phyloP scores from a whole-genome alignment of 2,888 invertebrate genomes.

The Willowsia nigromaculata region DNA sequence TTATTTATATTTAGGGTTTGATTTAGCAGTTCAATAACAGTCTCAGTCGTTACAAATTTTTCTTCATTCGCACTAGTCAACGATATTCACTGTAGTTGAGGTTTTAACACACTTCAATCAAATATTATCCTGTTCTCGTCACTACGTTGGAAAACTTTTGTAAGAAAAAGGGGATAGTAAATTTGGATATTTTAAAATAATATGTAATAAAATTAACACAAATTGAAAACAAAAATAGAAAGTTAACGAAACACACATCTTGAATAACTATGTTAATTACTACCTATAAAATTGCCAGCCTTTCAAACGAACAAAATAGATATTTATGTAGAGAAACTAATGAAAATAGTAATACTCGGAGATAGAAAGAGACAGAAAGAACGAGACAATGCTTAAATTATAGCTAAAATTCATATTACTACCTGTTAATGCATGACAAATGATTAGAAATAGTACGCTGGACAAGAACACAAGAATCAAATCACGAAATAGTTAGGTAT shows the following conservation, averaged over 20 bases:
- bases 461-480: conserved; percentile 11
- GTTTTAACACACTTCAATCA: conserved; percentile 6
- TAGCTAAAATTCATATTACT: conserved; percentile 6
- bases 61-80: too few species aligned
- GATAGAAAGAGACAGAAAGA: background rate
- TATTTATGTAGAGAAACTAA: background rate
- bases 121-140: conserved; percentile 16
- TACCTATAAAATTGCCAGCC: conserved; percentile 4
- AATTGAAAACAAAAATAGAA: background rate
- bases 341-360: background rate
- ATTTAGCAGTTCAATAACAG: too few species aligned
- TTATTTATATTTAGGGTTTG: too few species aligned
- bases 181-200: background rate
- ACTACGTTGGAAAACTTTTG: conserved; percentile 11
- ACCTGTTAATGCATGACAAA: conserved; percentile 22
- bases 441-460: conserved; percentile 27
- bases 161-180: background rate
- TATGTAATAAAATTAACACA: background rate
- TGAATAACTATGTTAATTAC: background rate
- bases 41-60: too few species aligned
- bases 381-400: conserved; percentile 2
- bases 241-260: background rate
- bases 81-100: background rate
- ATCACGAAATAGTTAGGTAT: background rate
- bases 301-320: background rate